phyloP scores from a whole-genome alignment of 2,113 vertebrate genomes.

The Halichoeres trimaculatus region DNA sequence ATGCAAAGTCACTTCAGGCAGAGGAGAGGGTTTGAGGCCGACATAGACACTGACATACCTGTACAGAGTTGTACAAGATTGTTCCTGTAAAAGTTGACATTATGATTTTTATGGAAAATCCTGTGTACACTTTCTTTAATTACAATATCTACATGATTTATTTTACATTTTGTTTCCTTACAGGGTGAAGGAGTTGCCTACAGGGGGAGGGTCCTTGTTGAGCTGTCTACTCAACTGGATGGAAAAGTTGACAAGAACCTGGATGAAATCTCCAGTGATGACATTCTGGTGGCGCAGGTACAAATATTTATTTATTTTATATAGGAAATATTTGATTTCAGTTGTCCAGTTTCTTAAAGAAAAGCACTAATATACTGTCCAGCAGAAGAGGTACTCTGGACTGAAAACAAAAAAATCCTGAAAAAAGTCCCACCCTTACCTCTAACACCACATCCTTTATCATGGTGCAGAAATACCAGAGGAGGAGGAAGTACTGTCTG shows the following conservation, averaged over 20 bases:
- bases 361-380: background rate
- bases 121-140: too few species aligned
- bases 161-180: conserved; percentile 30
- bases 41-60: too few species aligned
- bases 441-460: conserved; percentile 5
- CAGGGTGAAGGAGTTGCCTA: conserved; percentile 97
- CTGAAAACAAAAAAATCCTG: background rate
- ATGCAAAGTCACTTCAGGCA: too few species aligned
- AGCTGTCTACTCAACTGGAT: conserved; percentile 90
- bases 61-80: too few species aligned
- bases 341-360: background rate
- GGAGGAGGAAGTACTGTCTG: conserved; percentile 91
- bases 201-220: conserved; percentile 92
- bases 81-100: too few species aligned
- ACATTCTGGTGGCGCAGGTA: conserved; percentile 95
- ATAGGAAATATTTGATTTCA: background rate
- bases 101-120: too few species aligned
- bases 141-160: background rate
- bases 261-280: conserved; percentile 90
- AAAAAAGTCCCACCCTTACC: background rate
- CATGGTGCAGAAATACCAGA: conserved; percentile 90
- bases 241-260: conserved; percentile 86
- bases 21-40: too few species aligned
- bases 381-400: background rate
- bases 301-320: background rate